Evolutionary conservation across 2,888 invertebrate species (phyloP), one percentile per base, ranked within the genome.

Genomic region (Rhabditophanes sp.): DNA sequence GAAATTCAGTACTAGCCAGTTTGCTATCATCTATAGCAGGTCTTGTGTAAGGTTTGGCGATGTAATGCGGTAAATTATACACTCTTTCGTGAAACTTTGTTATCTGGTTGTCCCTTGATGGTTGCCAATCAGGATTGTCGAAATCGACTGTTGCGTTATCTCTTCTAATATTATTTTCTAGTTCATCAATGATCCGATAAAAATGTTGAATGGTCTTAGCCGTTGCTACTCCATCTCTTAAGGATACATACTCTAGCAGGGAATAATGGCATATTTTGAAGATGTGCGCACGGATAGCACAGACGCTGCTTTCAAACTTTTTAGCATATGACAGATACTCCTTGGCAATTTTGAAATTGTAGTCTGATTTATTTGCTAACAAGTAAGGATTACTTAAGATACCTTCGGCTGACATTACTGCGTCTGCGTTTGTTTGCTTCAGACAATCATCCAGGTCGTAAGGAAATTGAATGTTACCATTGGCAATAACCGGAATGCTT

Each of bases 331-430:
- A 75, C 45, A 90, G 70, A 68, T 90, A 90, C 66, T 88, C 83
- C 29, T 75, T 66, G 1, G 83, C 84, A 59, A 87, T 78, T 56
- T 82, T 35, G 20, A 30, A 48, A 22, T 35, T 25, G 1, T 81
- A 76, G n/a, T 82, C 80, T 64, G 65, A 64, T 9, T 54, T 38
- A 59, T 50, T 80, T 30, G 53, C 52, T 50, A 88, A 96, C 41
- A 96, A 67, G 7, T 78, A 79, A n/a, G 96, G 93, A 69, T 96
- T 93, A 65, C 87, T 82, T n/a, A 96, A 75, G 67, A 82, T 84
- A 1, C 93, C 93, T 71, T 93, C 93, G 40, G 73, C 73, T 33
- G 67, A 66, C 73, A 74, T 73, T 1, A 73, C 69, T 3, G 71
- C 73, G 35, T 71, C 85, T 0, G 78, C 87, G 18, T 79, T 79